Evolutionary conservation across 2,113 vertebrate species (phyloP), one percentile per base, ranked within the genome.

Genomic region (Alouatta palliata): DNA sequence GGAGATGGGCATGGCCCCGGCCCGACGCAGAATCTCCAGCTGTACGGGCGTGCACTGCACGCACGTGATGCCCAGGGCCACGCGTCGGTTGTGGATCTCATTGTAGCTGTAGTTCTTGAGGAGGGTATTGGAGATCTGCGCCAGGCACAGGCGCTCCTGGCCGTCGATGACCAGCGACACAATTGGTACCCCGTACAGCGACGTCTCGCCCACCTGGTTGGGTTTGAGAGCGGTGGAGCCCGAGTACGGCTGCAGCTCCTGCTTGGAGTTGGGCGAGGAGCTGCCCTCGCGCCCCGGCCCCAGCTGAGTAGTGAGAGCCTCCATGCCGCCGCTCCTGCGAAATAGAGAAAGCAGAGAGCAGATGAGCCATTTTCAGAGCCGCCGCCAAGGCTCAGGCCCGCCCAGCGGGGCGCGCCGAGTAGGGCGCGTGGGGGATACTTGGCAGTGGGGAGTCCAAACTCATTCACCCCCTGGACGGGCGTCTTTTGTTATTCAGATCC

Each of bases 81-180:
- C 99, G 45, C 99, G 98, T 64, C 99, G 98, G 98, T 99, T 99
- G 98, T 99, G 99, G 79, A 99, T 99, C 98, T 99, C 99, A 98
- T 99, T 99, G 98, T 99, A 99, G 98, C 99, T 99, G 98, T 99
- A 99, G 98, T 99, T 99, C 92, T 99, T 99, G 90, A 99, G 98
- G 77, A 99, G 98, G 0, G 99, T 99, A 98, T 99, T 99, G 47
- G 99, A 99, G 94, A 99, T 99, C 98, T 99, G 99, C n/a, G 99
- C 99, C 98, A 99, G 98, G 90, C 99, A 99, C 89, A 99, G 99
- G 75, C 99, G 98, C 98, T 99, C 99, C 98, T 99, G 99, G 2
- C 99, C 99, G 98, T 99, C 99, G 97, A 99, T 99, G 88, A 99
- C 99, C 98, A 99, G 98, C 13, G 98, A 99, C 49, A 99, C 99